Evolutionary conservation across 2,888 invertebrate species (phyloP), one percentile per base, ranked within the genome.

Genomic region (Eucriotettix oculatus): DNA sequence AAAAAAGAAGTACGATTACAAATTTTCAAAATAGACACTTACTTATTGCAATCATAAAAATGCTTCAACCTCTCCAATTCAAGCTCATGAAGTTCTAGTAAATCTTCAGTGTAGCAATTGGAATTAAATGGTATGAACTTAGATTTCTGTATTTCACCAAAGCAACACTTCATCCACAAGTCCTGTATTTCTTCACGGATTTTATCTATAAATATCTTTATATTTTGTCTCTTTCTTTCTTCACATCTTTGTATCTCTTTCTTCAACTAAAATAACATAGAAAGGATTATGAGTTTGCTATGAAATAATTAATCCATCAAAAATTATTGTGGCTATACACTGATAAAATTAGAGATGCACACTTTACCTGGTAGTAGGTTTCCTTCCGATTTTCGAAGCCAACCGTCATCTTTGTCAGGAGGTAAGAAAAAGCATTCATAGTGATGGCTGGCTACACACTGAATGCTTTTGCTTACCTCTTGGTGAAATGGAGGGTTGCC

Each of bases 141-240:
- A 16, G 78, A 76, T 10, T 81, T 77, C 65, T 87, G 80, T 1
- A 73, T 69, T 48, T 79, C 77, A 1, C 84, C 79, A 68, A 83
- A 87, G 71, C 87, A 83, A 58, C 89, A 85, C 64, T 80, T 80
- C 60, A 88, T 81, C 92, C 93, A 94, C 76, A 86, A 80, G 11
- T 79, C 72, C 59, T 75, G 72, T 48, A 94, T 78, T 69, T 93
- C 88, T 0, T 76, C 74, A 29, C 92, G 81, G 1, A 88, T 75
- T 68, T 85, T 82, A 0, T 79, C 77, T 29, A 90, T 79, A 68
- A 78, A 79, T 54, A 73, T 72, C 42, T 73, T 71, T 60, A 93
- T 83, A 70, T 92, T 91, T 67, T 86, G 83, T 52, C 80, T 78
- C 66, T 90, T 88, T 60, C 88, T 78, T 40, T 79, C 77, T 68